Evolutionary conservation across 30 jellyfish, hydroid and myxozoan species (phyloP).

Genomic region (Hydractinia symbiolongicarpus): DNA sequence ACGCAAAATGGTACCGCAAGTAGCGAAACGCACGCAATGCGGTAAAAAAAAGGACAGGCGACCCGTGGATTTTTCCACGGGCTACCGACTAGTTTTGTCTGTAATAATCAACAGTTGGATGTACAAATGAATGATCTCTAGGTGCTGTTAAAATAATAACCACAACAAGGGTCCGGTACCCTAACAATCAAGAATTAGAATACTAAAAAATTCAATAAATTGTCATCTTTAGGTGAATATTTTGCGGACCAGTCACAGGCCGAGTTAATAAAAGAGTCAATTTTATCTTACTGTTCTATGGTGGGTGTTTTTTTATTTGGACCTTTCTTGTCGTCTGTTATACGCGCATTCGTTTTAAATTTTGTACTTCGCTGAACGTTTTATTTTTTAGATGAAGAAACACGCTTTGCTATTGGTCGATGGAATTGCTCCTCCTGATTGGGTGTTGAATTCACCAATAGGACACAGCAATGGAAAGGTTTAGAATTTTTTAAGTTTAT

Average conservation of each 20-base stretch:
- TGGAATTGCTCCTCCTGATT: slow-evolving; percentile 90
- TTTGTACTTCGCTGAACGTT: neutral
- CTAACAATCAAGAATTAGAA: too few species aligned
- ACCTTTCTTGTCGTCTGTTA: neutral
- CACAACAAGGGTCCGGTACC: too few species aligned
- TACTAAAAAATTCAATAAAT: too few species aligned
- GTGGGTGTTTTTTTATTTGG: slow-evolving; percentile 19
- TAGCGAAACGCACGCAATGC: too few species aligned
- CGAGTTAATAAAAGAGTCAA: slow-evolving; percentile 39
- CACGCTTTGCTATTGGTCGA: slow-evolving; percentile 71
- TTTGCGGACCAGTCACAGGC: slow-evolving; percentile 46
- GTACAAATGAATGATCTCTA: neutral
- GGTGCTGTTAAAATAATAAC: too few species aligned
- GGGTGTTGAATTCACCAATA: slow-evolving; percentile 82
- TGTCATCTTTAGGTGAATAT: slow-evolving; percentile 56
- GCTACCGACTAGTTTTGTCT: too few species aligned
- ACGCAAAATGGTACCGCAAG: too few species aligned
- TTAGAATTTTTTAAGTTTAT: neutral
- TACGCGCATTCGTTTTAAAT: neutral
- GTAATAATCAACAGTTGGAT: neutral
- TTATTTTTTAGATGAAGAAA: slow-evolving; percentile 44
- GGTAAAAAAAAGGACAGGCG: too few species aligned
- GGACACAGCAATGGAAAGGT: slow-evolving; percentile 86
- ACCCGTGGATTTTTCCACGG: too few species aligned
- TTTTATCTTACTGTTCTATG: slow-evolving; percentile 50